Evolutionary conservation across 2,888 invertebrate genomes (phyloP).

Genomic region (Griposia aprilina): DNA sequence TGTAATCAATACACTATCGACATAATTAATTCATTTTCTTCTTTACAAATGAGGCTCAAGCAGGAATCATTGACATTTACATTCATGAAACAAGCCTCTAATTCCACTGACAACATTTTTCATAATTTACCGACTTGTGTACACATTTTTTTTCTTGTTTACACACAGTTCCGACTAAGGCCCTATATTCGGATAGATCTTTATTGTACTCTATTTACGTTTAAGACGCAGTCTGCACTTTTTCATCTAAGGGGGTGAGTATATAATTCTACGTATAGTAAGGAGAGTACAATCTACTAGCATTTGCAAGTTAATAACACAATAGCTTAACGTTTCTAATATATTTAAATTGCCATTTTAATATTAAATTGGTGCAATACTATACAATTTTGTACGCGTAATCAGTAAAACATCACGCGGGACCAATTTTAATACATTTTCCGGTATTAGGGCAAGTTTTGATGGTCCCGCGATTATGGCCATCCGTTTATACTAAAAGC

Average conservation of each 20-base stretch:
- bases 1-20: not conserved
- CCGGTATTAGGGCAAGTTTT: not conserved
- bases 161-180: not conserved
- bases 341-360: not conserved
- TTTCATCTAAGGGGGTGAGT: not conserved
- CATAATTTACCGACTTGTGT: not conserved
- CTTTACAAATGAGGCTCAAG: not conserved
- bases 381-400: not conserved
- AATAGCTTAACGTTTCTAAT: not conserved
- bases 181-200: not conserved
- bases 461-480: not conserved
- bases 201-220: not conserved
- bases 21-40: not conserved
- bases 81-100: not conserved
- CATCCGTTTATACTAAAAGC: not conserved
- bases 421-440: constrained; percentile 3
- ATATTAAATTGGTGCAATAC: not conserved
- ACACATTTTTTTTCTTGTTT: not conserved
- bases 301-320: not conserved
- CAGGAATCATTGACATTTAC: not conserved
- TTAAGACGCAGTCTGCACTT: not conserved
- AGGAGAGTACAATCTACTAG: not conserved
- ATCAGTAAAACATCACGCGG: not conserved
- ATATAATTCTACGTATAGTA: not conserved
- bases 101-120: not conserved